Conservation (phyloP, 2,797 vertebrate genomes). For the Poeciliopsis turneri region DNA sequence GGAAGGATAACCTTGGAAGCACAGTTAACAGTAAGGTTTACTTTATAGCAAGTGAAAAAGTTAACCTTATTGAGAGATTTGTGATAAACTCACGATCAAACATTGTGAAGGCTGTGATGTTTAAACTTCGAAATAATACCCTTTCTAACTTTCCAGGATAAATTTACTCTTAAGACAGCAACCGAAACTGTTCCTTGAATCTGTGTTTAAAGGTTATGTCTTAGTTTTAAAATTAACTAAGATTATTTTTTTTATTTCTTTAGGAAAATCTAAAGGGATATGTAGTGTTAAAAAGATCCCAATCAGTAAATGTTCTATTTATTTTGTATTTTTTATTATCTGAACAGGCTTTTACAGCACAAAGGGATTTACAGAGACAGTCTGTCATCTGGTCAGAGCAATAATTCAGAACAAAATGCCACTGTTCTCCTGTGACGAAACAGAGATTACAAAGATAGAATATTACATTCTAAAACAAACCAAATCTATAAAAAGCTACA, state of each 20-base stretch:
- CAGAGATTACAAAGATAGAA: slow-evolving; percentile 36
- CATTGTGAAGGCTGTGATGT: neutral
- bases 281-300: slow-evolving; percentile 14
- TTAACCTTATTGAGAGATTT: neutral
- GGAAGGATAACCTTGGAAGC: neutral
- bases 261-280: neutral
- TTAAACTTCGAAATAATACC: neutral
- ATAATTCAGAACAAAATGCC: slow-evolving; percentile 46
- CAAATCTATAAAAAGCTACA: neutral
- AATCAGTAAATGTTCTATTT: neutral
- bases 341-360: slow-evolving; percentile 27
- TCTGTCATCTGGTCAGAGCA: slow-evolving; percentile 47
- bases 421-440: slow-evolving; percentile 32
- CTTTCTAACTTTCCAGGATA: neutral
- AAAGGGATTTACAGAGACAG: slow-evolving; percentile 35
- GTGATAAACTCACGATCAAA: neutral
- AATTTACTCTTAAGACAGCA: neutral
- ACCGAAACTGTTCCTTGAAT: neutral
- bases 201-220: neutral
- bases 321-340: slow-evolving; percentile 23
- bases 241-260: neutral
- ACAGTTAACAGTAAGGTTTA: neutral
- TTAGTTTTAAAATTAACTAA: neutral
- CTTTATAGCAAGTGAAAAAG: neutral
- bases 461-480: slow-evolving; percentile 23